Base-by-base conservation (phyloP, 1,140 invertebrate genomes). In the Dinoponera quadriceps region DNA sequence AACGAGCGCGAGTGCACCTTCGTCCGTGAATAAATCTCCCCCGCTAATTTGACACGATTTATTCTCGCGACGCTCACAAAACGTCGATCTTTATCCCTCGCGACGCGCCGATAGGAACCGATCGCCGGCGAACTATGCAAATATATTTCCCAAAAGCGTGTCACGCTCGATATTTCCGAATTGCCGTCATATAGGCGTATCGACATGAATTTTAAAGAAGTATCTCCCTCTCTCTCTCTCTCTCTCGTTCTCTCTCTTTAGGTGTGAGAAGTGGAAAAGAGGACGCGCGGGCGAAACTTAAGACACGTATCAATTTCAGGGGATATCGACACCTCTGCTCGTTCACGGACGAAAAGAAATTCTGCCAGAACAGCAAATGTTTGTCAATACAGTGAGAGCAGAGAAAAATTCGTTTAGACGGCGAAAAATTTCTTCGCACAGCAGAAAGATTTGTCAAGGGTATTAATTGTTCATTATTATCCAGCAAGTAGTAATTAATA, bases 1-100 rank as follows among this genome's bases (percentile, higher is more conserved):
- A 29, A 54, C 55, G 14, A 59, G 38, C 57, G 9, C 25, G 25
- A 33, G 27, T 65, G 13, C 38, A 25, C 4, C 20, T 33, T 66
- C 57, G 7, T 65, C 38, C 66, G 55, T 71, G 16, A 51, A 65
- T 38, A 77, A 66, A 38, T 11, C 7, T 7, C n/a, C n/a, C 22
- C 18, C 16, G 1, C 16, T 63, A 33, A 78, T 78, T 68, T 78
- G 22, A 57, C 16, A 18, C 48, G n/a, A 77, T 55, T 77, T 77
- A 77, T 55, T 78, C 13, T 11, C 27, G 16, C 44, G 27, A 1
- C 16, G 29, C 18, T 63, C n/a, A n/a, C n/a, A 18, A 62, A 33
- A 63, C 29, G 29, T 74, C 38, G 25, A n/a, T 48, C 38, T 9
- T 14, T 74, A 16, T 60, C 29, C 13, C n/a, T 25, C 14, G 38